Percentiles rank a stretch among this genome's conserved stretches.
phyloP scores from a whole-genome alignment of 2,113 vertebrate species.

The Gymnobelideus leadbeateri region DNA sequence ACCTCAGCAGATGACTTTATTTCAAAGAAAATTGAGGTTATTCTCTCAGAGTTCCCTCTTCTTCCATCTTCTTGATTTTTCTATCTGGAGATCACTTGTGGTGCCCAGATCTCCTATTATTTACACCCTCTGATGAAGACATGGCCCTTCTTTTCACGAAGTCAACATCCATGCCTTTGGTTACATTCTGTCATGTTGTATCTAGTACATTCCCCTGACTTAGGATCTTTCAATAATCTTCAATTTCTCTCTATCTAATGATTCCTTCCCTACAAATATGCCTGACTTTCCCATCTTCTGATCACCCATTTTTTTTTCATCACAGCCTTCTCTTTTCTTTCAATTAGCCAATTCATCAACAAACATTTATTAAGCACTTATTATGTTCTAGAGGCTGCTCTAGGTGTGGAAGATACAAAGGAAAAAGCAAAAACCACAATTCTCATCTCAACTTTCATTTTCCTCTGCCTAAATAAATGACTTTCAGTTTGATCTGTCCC shows the following conservation, averaged over 20 bases:
- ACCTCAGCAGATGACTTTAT: neutral
- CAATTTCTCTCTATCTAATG: neutral
- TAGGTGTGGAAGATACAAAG: neutral
- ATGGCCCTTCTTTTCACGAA: neutral
- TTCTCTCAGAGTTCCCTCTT: neutral
- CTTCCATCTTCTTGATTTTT: neutral
- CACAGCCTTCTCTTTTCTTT: neutral
- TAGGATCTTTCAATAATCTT: neutral
- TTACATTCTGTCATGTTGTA: neutral
- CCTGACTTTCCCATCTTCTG: neutral
- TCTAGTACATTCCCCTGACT: neutral
- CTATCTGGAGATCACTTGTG: no score
- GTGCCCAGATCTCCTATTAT: neutral
- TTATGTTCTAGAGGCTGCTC: neutral
- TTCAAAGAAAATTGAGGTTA: neutral
- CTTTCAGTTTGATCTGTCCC: neutral
- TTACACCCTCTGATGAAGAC: neutral
- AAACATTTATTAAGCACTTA: neutral
- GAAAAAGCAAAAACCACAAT: neutral
- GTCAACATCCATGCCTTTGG: neutral
- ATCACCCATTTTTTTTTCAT: neutral
- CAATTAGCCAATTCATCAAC: neutral
- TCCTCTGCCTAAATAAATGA: neutral
- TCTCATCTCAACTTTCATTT: neutral
- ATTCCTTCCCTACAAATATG: neutral